Conservation (phyloP, 1,140 invertebrate genomes). For the Watersipora subatra region DNA sequence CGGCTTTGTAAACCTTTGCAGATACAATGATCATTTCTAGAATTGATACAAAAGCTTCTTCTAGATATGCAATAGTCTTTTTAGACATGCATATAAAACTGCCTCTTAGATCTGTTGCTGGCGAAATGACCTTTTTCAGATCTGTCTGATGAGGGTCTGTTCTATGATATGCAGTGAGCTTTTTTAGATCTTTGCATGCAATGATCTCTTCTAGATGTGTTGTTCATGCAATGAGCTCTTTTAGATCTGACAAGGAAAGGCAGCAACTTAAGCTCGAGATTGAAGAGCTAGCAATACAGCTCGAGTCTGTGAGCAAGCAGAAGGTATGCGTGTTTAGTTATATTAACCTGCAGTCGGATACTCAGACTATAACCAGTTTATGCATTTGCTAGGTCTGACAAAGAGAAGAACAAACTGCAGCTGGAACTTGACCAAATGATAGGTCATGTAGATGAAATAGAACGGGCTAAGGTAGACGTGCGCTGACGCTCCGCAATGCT, state of each 20-base stretch:
- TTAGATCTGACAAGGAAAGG: conserved; percentile 93
- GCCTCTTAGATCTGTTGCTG: too few species aligned
- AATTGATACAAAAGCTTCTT: too few species aligned
- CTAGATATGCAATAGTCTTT: too few species aligned
- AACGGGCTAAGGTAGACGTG: not conserved
- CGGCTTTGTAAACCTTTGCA: too few species aligned
- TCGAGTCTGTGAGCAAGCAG: conserved; percentile 75
- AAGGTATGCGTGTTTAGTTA: conserved; percentile 56
- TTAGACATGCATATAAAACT: too few species aligned
- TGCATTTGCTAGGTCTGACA: not conserved
- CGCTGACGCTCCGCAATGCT: too few species aligned
- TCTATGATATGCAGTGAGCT: too few species aligned
- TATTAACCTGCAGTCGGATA: not conserved
- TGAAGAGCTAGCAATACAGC: conserved; percentile 69
- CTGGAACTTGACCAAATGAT: not conserved
- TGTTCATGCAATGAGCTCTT: conserved; percentile 4
- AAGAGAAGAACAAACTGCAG: not conserved
- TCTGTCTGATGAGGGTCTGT: too few species aligned
- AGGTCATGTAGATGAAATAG: not conserved
- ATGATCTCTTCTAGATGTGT: not conserved
- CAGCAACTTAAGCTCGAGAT: conserved; percentile 78
- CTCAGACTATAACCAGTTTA: not conserved
- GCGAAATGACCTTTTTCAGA: too few species aligned
- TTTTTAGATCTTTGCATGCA: not conserved
- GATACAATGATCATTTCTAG: too few species aligned